Base-by-base conservation (phyloP, 2,888 invertebrate species). In the Catocala sponsa region DNA sequence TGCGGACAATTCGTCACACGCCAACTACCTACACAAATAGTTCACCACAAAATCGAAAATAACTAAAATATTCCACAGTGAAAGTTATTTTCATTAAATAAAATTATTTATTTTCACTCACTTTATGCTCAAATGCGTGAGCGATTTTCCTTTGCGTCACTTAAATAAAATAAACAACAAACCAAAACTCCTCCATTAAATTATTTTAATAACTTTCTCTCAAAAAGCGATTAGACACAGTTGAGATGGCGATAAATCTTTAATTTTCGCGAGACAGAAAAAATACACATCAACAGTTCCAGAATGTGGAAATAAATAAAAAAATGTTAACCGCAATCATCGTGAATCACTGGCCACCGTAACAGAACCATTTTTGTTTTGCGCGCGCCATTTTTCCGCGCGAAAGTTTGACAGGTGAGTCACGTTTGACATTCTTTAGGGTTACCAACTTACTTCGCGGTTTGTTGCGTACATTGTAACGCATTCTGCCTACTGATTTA, bases 381-480 rank as follows among this genome's bases (percentile, higher is more conserved):
- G 50, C 44, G 55, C 66, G 71, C 76, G 70, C 76, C 71, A 82
- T 82, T 70, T 76, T 82, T 82, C 74, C 78, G 74, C 88, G 88
- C 88, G 89, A 90, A 91, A 89, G 88, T 89, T 90, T 89, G 87
- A 88, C 89, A 89, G 87, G 85, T 91, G 91, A 90, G 60, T 90
- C 90, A 91, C 82, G 83, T 79, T 73, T 76, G 73, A 68, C 72
- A 76, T 73, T 73, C 60, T 13, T 50, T 15, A 76, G 75, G 75
- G 76, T 64, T 72, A 53, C 15, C 52, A 53, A 47, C 13, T 25
- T 48, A 48, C 44, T 44, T 54, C 49, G 42, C 9, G 35, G 35
- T 38, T 59, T 11, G 51, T 52, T 11, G 15, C n/a, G 5, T 11
- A 35, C 51, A 9, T 32, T 41, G 58, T 46, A 12, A 47, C 41